Evolutionary conservation across 2,797 vertebrate species (phyloP).

Genomic region (Pygocentrus nattereri): DNA sequence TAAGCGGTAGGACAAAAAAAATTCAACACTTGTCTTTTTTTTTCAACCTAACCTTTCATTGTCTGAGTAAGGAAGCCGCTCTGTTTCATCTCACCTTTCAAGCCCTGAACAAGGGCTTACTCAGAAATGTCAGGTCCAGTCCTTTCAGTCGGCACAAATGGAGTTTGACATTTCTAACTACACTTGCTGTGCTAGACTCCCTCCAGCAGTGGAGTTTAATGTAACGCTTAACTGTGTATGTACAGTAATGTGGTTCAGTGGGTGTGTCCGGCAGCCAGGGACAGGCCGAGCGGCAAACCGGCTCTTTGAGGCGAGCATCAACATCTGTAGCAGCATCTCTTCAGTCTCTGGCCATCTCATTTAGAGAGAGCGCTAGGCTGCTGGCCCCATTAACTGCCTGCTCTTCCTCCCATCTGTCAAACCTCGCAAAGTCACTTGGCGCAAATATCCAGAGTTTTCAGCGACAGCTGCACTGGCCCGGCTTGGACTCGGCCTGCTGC

Average conservation of each 20-base stretch:
- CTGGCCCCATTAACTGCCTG: slow-evolving; percentile 55
- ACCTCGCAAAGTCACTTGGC: slow-evolving; percentile 52
- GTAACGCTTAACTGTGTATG: slow-evolving; percentile 16
- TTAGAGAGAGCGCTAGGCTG: slow-evolving; percentile 36
- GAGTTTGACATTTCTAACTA: slow-evolving; percentile 40
- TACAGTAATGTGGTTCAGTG: slow-evolving; percentile 6
- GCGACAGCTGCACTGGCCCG: slow-evolving; percentile 29
- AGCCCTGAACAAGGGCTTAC: slow-evolving; percentile 8
- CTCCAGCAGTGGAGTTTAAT: slow-evolving; percentile 22
- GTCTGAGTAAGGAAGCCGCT: slow-evolving; percentile 4
- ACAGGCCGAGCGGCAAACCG: neutral
- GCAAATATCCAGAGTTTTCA: slow-evolving; percentile 46
- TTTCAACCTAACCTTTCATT: slow-evolving; percentile 24
- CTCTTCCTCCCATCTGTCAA: slow-evolving; percentile 58
- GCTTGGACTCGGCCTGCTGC: slow-evolving; percentile 35
- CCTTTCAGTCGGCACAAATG: neutral
- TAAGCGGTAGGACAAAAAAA: neutral
- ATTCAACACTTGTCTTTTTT: neutral
- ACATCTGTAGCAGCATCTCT: slow-evolving; percentile 42
- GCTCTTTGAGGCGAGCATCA: slow-evolving; percentile 22
- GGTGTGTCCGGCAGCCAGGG: neutral
- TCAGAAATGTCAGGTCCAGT: slow-evolving; percentile 33
- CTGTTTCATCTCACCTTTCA: slow-evolving; percentile 22
- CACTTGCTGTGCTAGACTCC: slow-evolving; percentile 27
- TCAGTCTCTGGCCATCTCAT: slow-evolving; percentile 38